Percentiles rank a stretch among this genome's conserved stretches.
phyloP scores from a whole-genome alignment of 2,888 invertebrate genomes.

The Caenorhabditis panamensis region DNA sequence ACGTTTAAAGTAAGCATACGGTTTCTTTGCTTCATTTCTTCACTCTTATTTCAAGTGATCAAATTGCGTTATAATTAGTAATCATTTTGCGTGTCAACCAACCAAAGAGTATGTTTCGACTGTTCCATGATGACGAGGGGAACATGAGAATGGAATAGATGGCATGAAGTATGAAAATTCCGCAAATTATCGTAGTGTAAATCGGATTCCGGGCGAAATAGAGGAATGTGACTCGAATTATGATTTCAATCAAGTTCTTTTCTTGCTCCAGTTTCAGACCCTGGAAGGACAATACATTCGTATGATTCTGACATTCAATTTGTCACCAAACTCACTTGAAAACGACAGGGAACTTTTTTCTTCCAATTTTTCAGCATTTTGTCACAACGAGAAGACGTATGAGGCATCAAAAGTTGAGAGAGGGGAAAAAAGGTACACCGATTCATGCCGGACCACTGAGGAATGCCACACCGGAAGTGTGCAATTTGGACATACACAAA shows the following conservation, averaged over 20 bases:
- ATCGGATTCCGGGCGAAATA: slow-evolving; percentile 49
- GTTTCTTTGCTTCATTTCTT: background rate
- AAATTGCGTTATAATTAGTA: slow-evolving; percentile 34
- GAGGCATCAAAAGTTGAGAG: slow-evolving; percentile 19
- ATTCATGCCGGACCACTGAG: slow-evolving; percentile 48
- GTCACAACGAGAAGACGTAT: slow-evolving; percentile 4
- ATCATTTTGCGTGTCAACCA: slow-evolving; percentile 24
- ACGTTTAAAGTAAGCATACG: background rate
- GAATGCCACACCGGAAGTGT: slow-evolving; percentile 43
- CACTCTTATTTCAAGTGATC: background rate
- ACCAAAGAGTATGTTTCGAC: slow-evolving; percentile 42
- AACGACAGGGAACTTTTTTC: slow-evolving; percentile 34
- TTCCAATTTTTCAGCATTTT: slow-evolving; percentile 41
- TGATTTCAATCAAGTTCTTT: slow-evolving; percentile 38
- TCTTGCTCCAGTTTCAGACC: slow-evolving; percentile 53
- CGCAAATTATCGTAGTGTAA: slow-evolving; percentile 32
- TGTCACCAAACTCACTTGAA: slow-evolving; percentile 31
- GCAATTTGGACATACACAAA: slow-evolving; percentile 46
- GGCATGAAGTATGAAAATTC: slow-evolving; percentile 38
- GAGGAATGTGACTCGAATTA: slow-evolving; percentile 35
- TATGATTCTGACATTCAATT: too few species aligned
- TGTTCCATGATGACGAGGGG: slow-evolving; percentile 44
- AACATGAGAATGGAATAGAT: slow-evolving; percentile 47
- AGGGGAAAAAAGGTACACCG: slow-evolving; percentile 22
- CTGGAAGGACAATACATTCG: too few species aligned